A percentile compares a stretch with the other conserved stretches of the same genome.
These are phyloP conservation scores for Antigone vipio DNA, from an alignment of 2,113 vertebrate genomes.

Conservation along the genomic window DNA sequence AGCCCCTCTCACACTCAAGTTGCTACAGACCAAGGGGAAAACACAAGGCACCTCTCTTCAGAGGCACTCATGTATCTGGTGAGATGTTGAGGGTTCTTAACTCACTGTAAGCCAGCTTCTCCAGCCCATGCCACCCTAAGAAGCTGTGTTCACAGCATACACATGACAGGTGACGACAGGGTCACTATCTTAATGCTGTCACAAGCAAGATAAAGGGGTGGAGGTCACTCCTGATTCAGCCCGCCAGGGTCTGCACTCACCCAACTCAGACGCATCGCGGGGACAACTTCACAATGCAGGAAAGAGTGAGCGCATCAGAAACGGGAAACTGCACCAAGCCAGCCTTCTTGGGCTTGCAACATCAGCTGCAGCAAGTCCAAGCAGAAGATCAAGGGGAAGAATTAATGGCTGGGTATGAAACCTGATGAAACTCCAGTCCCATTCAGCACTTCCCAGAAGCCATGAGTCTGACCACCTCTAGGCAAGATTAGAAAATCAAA, in stretches of 20 bases:
- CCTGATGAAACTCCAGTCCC: not conserved
- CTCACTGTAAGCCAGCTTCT: not conserved
- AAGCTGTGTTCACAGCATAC: not conserved
- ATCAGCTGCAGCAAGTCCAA: conserved; percentile 2
- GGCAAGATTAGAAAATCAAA: conserved; percentile 27
- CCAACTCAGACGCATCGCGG: accelerated
- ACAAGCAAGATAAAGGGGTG: not conserved
- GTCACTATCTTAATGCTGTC: not conserved
- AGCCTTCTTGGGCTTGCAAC: not conserved
- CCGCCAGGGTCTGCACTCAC: not conserved
- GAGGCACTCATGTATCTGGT: not conserved
- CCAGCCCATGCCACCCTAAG: not conserved
- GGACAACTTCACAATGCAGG: not conserved
- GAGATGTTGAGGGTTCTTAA: not conserved
- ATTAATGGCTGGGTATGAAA: not conserved
- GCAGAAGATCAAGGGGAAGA: conserved; percentile 15
- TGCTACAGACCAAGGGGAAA: not conserved
- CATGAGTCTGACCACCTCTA: conserved; percentile 7
- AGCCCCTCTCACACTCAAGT: not conserved
- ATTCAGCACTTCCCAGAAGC: conserved; percentile 46
- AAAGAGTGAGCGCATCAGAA: not conserved
- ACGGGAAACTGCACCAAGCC: not conserved
- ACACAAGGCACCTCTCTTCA: not conserved
- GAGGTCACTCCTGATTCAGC: not conserved
- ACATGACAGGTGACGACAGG: not conserved